A percentile compares a stretch with the other conserved stretches of the same genome.
These are phyloP conservation scores for Leptinotarsa undecemlineata DNA, from an alignment of 1,140 invertebrate species.

Conservation along the genomic window DNA sequence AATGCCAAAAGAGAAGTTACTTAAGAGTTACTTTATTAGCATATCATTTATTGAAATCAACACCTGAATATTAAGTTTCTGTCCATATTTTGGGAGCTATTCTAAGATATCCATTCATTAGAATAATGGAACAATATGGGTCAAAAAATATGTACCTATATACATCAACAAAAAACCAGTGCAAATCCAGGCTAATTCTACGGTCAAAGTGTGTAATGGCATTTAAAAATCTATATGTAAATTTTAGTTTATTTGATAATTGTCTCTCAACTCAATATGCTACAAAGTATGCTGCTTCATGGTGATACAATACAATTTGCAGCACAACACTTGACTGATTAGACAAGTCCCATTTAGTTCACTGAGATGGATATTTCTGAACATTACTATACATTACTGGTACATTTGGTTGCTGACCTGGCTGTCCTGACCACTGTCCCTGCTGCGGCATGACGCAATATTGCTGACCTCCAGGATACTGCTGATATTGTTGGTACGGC, in stretches of 20 bases:
- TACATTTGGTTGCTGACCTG: constrained; percentile 52
- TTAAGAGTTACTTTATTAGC: neutral
- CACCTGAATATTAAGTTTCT: neutral
- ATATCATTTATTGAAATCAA: neutral
- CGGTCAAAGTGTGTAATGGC: constrained; percentile 20
- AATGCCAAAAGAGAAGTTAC: neutral
- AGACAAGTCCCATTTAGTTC: constrained; percentile 49
- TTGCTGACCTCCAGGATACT: constrained; percentile 61
- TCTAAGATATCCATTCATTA: neutral
- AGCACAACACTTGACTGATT: constrained; percentile 25
- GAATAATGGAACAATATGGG: neutral
- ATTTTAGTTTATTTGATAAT: constrained; percentile 33
- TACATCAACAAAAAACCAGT: neutral
- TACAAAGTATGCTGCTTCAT: constrained; percentile 29
- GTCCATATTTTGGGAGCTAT: neutral
- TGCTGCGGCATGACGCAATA: constrained; percentile 55
- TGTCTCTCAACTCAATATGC: constrained; percentile 29
- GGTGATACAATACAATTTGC: constrained; percentile 18
- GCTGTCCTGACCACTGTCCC: constrained; percentile 51
- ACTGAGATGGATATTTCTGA: constrained; percentile 79
- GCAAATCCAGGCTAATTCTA: neutral
- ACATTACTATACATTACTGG: constrained; percentile 76
- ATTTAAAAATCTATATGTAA: constrained; percentile 23
- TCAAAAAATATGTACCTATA: constrained; percentile 7
- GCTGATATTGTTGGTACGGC: constrained; percentile 62